These are phyloP conservation scores for Hanleya hanleyi DNA, from an alignment of 2,888 invertebrate genomes.

Conservation along the genomic window DNA sequence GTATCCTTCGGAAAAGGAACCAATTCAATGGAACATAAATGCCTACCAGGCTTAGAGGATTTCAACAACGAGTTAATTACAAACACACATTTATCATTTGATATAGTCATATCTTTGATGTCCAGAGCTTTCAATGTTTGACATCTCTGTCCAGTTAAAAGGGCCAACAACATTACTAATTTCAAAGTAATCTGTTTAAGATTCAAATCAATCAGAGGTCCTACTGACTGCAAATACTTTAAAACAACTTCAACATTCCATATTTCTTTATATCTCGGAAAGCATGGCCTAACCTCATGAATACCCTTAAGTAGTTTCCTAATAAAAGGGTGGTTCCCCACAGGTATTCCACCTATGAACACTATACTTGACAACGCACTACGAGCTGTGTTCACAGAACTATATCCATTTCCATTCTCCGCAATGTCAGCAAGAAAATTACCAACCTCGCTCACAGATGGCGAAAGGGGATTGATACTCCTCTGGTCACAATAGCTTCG, in stretches of 20 bases:
- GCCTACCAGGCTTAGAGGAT: background rate
- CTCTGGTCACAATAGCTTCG: conserved; percentile 31
- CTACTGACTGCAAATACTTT: background rate
- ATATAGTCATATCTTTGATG: background rate
- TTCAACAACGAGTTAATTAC: background rate
- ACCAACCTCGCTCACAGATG: conserved; percentile 27
- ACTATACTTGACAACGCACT: background rate
- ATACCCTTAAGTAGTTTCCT: conserved; percentile 1
- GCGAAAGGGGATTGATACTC: conserved; percentile 29
- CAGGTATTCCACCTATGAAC: background rate
- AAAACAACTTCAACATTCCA: conserved; percentile 8
- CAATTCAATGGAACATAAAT: background rate
- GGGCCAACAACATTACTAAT: background rate
- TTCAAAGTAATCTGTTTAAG: conserved; percentile 2
- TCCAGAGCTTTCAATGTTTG: background rate
- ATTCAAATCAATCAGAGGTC: background rate
- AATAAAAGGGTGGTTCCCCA: no score
- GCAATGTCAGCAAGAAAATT: conserved; percentile 28
- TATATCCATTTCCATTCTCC: conserved; percentile 26
- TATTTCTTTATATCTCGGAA: background rate
- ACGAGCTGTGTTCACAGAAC: conserved; percentile 24
- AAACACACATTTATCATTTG: conserved; percentile 2
- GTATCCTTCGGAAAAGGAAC: background rate
- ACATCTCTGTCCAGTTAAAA: conserved; percentile 5
- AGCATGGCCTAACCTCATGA: background rate